Evolutionary conservation across 2,797 vertebrate species (phyloP).

Genomic region (Tokudaia muenninki): DNA sequence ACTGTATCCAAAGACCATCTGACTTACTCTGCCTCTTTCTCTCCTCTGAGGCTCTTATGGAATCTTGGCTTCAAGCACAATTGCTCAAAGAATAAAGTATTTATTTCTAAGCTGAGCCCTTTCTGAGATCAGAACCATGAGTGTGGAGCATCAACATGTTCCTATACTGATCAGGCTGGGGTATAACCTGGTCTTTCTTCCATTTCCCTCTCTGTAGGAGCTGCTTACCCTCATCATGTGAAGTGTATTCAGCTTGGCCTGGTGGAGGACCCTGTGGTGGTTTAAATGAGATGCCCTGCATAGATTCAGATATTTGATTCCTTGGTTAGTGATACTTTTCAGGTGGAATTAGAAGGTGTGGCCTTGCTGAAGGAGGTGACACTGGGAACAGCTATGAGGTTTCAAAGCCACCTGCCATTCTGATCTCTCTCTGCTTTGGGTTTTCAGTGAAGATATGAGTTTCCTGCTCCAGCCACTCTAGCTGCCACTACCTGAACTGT

Average conservation of each 20-base stretch:
- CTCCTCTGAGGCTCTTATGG: neutral
- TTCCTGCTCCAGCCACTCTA: neutral
- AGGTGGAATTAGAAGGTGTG: neutral
- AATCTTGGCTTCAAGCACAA: neutral
- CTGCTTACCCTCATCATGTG: neutral
- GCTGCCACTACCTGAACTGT: neutral
- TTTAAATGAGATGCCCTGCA: neutral
- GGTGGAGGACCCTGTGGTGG: neutral
- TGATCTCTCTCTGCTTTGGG: neutral
- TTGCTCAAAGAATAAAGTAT: neutral
- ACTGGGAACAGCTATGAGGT: neutral
- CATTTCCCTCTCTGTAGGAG: neutral
- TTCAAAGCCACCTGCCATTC: neutral
- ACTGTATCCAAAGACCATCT: slow-evolving; percentile 11
- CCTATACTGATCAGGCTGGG: neutral
- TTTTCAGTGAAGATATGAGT: neutral
- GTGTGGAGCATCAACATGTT: neutral
- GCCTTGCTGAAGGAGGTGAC: neutral
- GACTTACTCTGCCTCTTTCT: neutral
- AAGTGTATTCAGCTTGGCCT: neutral
- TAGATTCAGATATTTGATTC: neutral
- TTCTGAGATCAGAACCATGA: neutral
- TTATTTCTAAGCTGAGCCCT: slow-evolving; percentile 35
- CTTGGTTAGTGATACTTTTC: neutral
- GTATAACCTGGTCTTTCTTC: neutral